These are phyloP conservation scores for Nemapogon koenigi DNA, from an alignment of 2,888 invertebrate species.

Conservation along the genomic window DNA sequence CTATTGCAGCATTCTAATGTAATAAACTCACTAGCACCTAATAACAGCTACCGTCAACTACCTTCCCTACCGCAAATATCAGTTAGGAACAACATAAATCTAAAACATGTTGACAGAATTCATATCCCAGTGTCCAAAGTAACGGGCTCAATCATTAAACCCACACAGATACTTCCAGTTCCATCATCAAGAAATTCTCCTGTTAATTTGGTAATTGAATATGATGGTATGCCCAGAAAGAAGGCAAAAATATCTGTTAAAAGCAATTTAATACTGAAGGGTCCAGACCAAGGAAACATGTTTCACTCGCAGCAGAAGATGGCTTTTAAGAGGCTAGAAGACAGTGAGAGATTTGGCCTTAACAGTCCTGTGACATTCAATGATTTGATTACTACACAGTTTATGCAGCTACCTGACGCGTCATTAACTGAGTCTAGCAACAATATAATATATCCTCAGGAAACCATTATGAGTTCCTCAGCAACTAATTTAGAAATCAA, in stretches of 20 bases:
- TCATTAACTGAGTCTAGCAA: slow-evolving; percentile 41
- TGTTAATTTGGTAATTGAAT: slow-evolving; percentile 31
- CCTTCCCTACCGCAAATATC: slow-evolving; percentile 38
- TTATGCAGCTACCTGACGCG: slow-evolving; percentile 51
- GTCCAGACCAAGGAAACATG: slow-evolving; percentile 55
- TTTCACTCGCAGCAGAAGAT: slow-evolving; percentile 58
- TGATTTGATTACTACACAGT: slow-evolving; percentile 51
- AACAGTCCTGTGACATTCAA: slow-evolving; percentile 51
- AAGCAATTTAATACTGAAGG: slow-evolving; percentile 56
- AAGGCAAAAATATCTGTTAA: slow-evolving; percentile 61
- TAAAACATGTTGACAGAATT: slow-evolving; percentile 46
- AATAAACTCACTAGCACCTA: slow-evolving; percentile 32
- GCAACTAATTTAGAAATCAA: slow-evolving; percentile 36
- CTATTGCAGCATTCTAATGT: slow-evolving; percentile 36
- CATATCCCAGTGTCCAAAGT: slow-evolving; percentile 40
- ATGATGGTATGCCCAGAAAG: slow-evolving; percentile 44
- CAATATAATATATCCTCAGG: slow-evolving; percentile 41
- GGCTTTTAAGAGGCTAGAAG: slow-evolving; percentile 50
- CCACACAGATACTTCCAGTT: slow-evolving; percentile 49
- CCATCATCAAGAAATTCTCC: slow-evolving; percentile 49
- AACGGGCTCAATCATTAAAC: slow-evolving; percentile 47
- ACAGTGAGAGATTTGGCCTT: slow-evolving; percentile 46
- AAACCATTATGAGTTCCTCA: slow-evolving; percentile 34
- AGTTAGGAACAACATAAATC: slow-evolving; percentile 39
- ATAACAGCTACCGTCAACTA: slow-evolving; percentile 35